phyloP scores from a whole-genome alignment of 2,888 invertebrate genomes.

The Oscheius sp. region DNA sequence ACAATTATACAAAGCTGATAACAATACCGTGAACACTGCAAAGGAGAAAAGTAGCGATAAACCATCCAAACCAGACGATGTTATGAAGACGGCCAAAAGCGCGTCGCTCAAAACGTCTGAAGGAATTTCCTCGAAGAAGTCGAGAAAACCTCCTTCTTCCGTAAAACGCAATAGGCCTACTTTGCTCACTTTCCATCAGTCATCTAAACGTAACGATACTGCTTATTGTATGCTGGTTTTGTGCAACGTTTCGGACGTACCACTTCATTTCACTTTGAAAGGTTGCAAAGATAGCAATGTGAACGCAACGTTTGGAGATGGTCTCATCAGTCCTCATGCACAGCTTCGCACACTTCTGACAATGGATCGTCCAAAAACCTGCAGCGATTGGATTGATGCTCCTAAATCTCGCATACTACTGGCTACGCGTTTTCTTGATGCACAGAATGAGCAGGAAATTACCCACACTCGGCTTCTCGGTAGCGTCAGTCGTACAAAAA shows the following conservation, averaged over 20 bases:
- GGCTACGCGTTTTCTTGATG: conserved; percentile 28
- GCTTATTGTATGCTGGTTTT: conserved; percentile 53
- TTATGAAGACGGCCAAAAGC: background rate
- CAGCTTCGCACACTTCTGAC: conserved; percentile 60
- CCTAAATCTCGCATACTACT: conserved; percentile 7
- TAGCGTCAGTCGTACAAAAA: conserved; percentile 36
- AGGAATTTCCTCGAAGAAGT: background rate
- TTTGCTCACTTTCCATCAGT: conserved; percentile 3
- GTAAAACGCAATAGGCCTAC: conserved; percentile 11
- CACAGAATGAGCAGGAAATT: conserved; percentile 8
- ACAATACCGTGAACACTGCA: background rate
- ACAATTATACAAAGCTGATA: conserved; percentile 7
- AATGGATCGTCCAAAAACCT: conserved; percentile 54
- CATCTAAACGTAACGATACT: background rate
- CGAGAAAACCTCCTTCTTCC: background rate
- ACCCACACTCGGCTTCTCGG: conserved; percentile 27
- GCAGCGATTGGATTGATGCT: conserved; percentile 50
- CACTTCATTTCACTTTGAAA: conserved; percentile 58
- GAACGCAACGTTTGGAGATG: conserved; percentile 55
- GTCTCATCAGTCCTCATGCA: conserved; percentile 61
- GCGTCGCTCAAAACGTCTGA: background rate
- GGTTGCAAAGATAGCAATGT: conserved; percentile 54
- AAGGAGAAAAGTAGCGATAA: background rate
- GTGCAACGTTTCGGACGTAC: conserved; percentile 66
- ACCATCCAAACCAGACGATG: background rate